These are phyloP conservation scores for Lycorma delicatula DNA, from an alignment of 1,140 invertebrate genomes.

Conservation along the genomic window DNA sequence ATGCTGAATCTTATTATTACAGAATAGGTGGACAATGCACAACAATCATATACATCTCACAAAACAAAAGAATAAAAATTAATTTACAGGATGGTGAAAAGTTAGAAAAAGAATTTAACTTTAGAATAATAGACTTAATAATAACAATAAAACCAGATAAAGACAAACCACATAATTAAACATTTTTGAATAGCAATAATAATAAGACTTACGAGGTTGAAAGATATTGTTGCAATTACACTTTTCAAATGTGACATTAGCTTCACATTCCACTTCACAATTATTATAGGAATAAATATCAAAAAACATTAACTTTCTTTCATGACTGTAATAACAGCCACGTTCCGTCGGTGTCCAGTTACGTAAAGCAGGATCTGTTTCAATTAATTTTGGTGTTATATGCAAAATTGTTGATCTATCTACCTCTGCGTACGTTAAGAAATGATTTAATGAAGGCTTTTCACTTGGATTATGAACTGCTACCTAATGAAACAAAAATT, in stretches of 20 bases:
- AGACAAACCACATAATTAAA: no score
- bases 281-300: constrained; percentile 39
- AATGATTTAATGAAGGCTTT: constrained; percentile 1
- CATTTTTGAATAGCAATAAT: no score
- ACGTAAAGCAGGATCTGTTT: background rate
- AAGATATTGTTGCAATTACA: background rate
- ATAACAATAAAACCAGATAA: no score
- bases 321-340: constrained; percentile 48
- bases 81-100: no score
- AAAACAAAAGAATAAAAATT: no score
- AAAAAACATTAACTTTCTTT: constrained; percentile 50
- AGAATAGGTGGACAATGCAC: no score
- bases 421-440: constrained; percentile 3
- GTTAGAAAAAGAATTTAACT: no score
- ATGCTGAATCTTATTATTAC: no score
- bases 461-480: constrained; percentile 21
- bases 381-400: constrained; percentile 8
- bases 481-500: no score
- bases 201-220: background rate
- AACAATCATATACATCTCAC: no score
- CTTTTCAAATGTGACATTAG: constrained; percentile 23
- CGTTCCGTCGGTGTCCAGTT: constrained; percentile 17
- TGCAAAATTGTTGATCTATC: constrained; percentile 8
- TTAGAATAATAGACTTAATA: no score
- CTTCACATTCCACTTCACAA: constrained; percentile 36